phyloP scores from a whole-genome alignment of 2,113 vertebrate species.

The Murina feae region DNA sequence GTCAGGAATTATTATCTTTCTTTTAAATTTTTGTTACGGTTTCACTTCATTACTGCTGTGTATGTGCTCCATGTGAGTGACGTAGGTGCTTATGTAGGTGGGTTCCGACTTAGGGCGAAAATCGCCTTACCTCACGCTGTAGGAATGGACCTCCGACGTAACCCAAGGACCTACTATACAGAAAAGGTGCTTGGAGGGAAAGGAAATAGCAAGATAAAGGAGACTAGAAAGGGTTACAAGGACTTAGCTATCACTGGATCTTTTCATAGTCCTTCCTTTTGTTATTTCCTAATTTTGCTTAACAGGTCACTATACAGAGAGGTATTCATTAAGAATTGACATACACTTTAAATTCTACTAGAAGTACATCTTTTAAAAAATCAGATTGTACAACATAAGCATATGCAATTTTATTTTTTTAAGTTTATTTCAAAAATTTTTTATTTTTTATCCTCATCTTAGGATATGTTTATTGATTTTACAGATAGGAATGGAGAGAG shows the following conservation, averaged over 20 bases:
- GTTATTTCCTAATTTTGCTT: neutral
- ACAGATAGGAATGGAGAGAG: neutral
- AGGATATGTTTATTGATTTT: neutral
- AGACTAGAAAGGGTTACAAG: neutral
- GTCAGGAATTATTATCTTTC: no score
- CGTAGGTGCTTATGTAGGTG: no score
- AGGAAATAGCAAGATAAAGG: neutral
- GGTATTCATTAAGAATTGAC: neutral
- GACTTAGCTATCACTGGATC: neutral
- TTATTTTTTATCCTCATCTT: neutral
- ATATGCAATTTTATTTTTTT: neutral
- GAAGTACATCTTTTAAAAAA: neutral
- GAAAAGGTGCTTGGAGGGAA: neutral
- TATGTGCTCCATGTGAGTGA: no score
- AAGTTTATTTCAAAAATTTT: neutral
- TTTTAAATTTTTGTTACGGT: no score
- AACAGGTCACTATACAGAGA: neutral
- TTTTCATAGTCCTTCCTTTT: neutral
- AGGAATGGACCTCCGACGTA: no score
- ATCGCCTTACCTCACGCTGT: rapidly evolving
- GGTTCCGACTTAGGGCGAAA: no score
- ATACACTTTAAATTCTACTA: neutral
- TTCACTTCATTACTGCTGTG: no score
- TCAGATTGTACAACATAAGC: neutral
- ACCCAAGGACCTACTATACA: neutral